A percentile compares a stretch with the other conserved stretches of the same genome.
phyloP scores from a whole-genome alignment of 1,140 invertebrate species.

The Helicoverpa armigera region DNA sequence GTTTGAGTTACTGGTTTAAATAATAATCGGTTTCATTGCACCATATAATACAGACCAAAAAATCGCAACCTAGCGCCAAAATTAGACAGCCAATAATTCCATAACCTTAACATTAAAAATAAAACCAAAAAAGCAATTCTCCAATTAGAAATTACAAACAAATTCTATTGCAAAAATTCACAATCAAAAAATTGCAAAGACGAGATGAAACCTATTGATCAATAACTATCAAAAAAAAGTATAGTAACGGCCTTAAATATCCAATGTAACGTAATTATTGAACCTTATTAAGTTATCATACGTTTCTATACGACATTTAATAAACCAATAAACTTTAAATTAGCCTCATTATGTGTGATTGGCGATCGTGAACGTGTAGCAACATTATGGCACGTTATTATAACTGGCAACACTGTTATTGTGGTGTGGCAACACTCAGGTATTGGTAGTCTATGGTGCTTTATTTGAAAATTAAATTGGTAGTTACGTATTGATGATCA shows the following conservation, averaged over 20 bases:
- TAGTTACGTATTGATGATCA: conserved; percentile 5
- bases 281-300: conserved; percentile 38
- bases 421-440: conserved; percentile 29
- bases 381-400: conserved; percentile 40
- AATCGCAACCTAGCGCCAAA: too few species aligned
- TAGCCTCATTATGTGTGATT: conserved; percentile 40
- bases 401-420: conserved; percentile 32
- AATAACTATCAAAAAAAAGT: not conserved
- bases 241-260: conserved; percentile 9
- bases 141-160: not conserved
- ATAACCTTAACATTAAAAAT: too few species aligned
- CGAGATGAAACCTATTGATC: not conserved
- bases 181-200: not conserved
- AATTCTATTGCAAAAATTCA: not conserved
- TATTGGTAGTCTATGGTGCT: conserved; percentile 34
- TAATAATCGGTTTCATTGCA: too few species aligned
- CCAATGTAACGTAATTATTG: conserved; percentile 9
- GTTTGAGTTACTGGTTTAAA: too few species aligned
- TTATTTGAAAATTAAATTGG: conserved; percentile 44
- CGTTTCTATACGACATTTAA: conserved; percentile 13
- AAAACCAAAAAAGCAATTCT: not conserved
- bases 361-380: conserved; percentile 36
- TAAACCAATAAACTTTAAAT: conserved; percentile 41
- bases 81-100: too few species aligned
- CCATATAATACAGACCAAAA: too few species aligned